Percentiles rank a stretch among this genome's conserved stretches.
Conservation (phyloP, 2,888 invertebrate genomes). For the Eristalinus aeneus region DNA sequence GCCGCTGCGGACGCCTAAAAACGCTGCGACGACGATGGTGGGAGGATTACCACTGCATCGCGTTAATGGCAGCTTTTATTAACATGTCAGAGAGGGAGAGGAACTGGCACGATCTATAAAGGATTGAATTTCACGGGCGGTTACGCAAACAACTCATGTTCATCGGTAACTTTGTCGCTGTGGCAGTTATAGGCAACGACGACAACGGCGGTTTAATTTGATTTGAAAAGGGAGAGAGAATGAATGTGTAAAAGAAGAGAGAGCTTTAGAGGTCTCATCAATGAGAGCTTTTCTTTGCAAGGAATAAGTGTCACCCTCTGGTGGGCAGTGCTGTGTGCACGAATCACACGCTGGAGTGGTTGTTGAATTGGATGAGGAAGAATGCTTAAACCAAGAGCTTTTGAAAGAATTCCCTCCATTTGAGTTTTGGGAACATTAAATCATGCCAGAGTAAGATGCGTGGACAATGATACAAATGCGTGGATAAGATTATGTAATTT, state of each 20-base stretch:
- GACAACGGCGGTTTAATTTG: background rate
- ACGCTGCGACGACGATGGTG: background rate
- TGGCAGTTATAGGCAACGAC: background rate
- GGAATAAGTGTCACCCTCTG: background rate
- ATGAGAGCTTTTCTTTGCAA: background rate
- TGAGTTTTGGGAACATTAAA: no score
- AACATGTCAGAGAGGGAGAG: background rate
- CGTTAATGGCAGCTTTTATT: background rate
- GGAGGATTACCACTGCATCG: background rate
- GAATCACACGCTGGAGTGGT: background rate
- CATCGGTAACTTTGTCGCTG: background rate
- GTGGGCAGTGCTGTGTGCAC: background rate
- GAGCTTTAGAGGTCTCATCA: background rate
- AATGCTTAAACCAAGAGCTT: no score
- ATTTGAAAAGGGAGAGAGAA: background rate
- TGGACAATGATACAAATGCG: no score
- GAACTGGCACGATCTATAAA: background rate
- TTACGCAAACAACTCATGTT: background rate
- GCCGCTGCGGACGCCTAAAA: background rate
- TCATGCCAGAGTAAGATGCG: no score
- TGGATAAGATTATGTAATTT: no score
- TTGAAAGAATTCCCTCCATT: no score
- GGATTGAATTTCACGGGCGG: background rate
- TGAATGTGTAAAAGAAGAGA: background rate
- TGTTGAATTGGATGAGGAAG: background rate